Evolutionary conservation across 1,140 invertebrate genomes (phyloP).

Genomic region (Vanessa atalanta): DNA sequence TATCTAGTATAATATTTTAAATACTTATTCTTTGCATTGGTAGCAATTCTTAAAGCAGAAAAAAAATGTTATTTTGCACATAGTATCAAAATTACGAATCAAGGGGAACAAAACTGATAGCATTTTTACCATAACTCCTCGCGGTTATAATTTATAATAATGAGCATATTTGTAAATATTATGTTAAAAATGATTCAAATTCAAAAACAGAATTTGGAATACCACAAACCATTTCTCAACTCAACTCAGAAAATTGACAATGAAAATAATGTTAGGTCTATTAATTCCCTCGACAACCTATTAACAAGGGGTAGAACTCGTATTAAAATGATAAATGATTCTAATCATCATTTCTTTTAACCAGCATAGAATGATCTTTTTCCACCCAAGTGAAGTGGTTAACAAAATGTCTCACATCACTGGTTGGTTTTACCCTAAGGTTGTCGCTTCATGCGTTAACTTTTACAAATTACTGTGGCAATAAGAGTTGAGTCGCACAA

Average conservation of each 20-base stretch:
- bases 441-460: slow-evolving; percentile 64
- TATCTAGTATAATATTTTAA: neutral
- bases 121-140: no score
- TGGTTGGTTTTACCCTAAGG: slow-evolving; percentile 59
- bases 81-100: no score
- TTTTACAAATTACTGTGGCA: slow-evolving; percentile 71
- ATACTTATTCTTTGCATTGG: neutral
- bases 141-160: no score
- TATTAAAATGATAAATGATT: slow-evolving; percentile 77
- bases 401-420: slow-evolving; percentile 36
- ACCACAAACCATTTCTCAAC: neutral
- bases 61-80: no score
- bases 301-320: slow-evolving; percentile 69
- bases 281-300: slow-evolving; percentile 72
- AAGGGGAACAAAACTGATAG: no score
- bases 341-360: slow-evolving; percentile 66
- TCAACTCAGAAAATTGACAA: slow-evolving; percentile 65
- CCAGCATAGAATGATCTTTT: slow-evolving; percentile 46
- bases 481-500: slow-evolving; percentile 63
- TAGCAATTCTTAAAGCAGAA: no score
- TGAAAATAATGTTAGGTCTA: slow-evolving; percentile 72
- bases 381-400: slow-evolving; percentile 23
- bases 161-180: neutral
- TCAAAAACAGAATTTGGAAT: slow-evolving; percentile 25
- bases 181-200: neutral